These are phyloP conservation scores for Luscinia megarhynchos DNA, from an alignment of 2,797 vertebrate genomes.

Conservation along the genomic window DNA sequence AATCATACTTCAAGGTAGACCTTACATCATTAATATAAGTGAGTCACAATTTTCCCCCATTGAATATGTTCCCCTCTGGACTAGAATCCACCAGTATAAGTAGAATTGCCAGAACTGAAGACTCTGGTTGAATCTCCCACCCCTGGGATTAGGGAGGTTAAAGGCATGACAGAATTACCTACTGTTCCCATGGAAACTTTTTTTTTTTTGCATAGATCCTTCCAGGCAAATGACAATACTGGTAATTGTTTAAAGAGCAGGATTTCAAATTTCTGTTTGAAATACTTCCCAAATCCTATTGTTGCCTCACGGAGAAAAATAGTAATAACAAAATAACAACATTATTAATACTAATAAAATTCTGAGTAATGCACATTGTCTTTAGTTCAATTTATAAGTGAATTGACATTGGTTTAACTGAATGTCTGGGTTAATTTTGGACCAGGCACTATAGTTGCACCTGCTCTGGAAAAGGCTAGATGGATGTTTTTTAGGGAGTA, in stretches of 20 bases:
- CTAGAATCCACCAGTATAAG: neutral
- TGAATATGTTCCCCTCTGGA: neutral
- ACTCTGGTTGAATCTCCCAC: neutral
- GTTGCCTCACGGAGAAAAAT: neutral
- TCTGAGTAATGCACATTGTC: neutral
- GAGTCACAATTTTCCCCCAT: neutral
- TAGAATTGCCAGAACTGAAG: neutral
- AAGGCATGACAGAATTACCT: neutral
- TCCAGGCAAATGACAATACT: slow-evolving; percentile 16
- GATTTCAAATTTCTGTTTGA: slow-evolving; percentile 5
- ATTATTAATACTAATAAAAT: neutral
- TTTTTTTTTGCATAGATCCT: slow-evolving; percentile 23
- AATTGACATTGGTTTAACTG: neutral
- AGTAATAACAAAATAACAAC: neutral
- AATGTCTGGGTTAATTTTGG: neutral
- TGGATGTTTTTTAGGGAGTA: neutral
- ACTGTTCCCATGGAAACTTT: slow-evolving; percentile 59
- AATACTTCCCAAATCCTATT: neutral
- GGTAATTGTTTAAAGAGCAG: slow-evolving; percentile 13
- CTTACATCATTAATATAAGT: neutral
- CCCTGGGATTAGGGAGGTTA: neutral
- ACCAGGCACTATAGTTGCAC: neutral
- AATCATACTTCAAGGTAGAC: neutral
- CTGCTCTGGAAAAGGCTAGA: neutral
- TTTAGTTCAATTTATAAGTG: neutral